Conservation (phyloP, 2,113 vertebrate genomes). For the Thymallus thymallus region DNA sequence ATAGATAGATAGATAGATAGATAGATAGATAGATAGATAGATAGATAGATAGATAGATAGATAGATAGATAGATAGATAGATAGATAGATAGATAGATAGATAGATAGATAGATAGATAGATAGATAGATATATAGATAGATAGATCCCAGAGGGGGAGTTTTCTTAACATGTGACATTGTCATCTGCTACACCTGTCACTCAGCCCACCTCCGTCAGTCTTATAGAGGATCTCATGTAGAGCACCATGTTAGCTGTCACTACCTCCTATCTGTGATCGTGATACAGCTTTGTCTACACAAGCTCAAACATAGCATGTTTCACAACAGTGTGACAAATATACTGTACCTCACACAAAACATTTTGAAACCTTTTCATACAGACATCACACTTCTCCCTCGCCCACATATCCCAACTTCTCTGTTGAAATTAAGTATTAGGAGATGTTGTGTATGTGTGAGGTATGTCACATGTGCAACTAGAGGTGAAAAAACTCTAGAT, state of each 20-base stretch:
- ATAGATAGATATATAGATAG: too few relatives aligned
- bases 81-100: too few relatives aligned
- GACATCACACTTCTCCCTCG: slow-evolving; percentile 17
- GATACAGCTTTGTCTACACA: neutral
- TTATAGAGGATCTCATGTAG: slow-evolving; percentile 1
- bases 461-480: too few relatives aligned
- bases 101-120: too few relatives aligned
- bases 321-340: slow-evolving; percentile 6
- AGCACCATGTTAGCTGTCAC: neutral
- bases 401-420: slow-evolving; percentile 32
- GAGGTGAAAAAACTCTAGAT: too few relatives aligned
- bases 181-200: slow-evolving; percentile 22
- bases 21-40: too few relatives aligned
- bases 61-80: too few relatives aligned
- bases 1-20: too few relatives aligned
- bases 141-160: too few relatives aligned
- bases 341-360: slow-evolving; percentile 30
- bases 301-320: neutral
- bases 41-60: too few relatives aligned
- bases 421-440: slow-evolving; percentile 52
- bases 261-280: neutral
- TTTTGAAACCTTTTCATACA: slow-evolving; percentile 24
- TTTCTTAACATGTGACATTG: too few relatives aligned
- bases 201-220: neutral
- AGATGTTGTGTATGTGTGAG: slow-evolving; percentile 49